Percentiles rank a stretch among this genome's conserved stretches.
Evolutionary conservation across 2,888 invertebrate genomes (phyloP).

Genomic region (Timandra comae): DNA sequence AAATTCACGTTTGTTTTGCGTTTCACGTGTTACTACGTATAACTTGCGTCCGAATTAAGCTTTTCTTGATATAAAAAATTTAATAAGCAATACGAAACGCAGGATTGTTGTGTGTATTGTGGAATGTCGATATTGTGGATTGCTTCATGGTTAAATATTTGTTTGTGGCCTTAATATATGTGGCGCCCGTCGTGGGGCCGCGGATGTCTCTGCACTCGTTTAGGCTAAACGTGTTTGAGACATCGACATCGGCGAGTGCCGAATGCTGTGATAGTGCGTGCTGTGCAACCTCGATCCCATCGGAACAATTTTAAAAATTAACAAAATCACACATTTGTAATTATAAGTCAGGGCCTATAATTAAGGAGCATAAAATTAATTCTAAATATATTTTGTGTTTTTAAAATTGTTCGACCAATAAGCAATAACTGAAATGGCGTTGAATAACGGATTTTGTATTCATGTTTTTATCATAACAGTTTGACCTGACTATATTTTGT

Average conservation of each 20-base stretch:
- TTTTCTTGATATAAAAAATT: conserved; percentile 30
- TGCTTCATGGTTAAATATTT: conserved; percentile 60
- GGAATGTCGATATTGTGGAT: conserved; percentile 45
- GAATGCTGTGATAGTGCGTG: conserved; percentile 72
- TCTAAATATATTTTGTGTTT: conserved; percentile 43
- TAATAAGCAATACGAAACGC: conserved; percentile 43
- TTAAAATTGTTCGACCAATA: conserved; percentile 38
- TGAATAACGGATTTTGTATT: no score
- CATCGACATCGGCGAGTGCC: conserved; percentile 42
- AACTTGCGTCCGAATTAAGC: conserved; percentile 55
- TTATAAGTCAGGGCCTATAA: conserved; percentile 52
- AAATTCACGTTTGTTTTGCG: conserved; percentile 10
- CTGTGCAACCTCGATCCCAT: conserved; percentile 60
- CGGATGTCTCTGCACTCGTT: conserved; percentile 33
- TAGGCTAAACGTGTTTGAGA: conserved; percentile 23
- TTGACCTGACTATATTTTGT: no score
- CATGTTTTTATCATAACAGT: no score
- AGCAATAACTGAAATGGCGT: conserved; percentile 20
- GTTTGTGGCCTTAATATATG: conserved; percentile 72
- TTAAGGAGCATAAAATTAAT: conserved; percentile 45
- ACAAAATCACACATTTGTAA: conserved; percentile 21
- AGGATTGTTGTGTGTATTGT: conserved; percentile 48
- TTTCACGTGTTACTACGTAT: conserved; percentile 36
- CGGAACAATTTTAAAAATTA: conserved; percentile 41
- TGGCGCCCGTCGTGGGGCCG: conserved; percentile 58